Percentiles rank a stretch among this genome's conserved stretches.
These are phyloP conservation scores for Andrena hattorfiana DNA, from an alignment of 2,888 invertebrate genomes.

Conservation along the genomic window DNA sequence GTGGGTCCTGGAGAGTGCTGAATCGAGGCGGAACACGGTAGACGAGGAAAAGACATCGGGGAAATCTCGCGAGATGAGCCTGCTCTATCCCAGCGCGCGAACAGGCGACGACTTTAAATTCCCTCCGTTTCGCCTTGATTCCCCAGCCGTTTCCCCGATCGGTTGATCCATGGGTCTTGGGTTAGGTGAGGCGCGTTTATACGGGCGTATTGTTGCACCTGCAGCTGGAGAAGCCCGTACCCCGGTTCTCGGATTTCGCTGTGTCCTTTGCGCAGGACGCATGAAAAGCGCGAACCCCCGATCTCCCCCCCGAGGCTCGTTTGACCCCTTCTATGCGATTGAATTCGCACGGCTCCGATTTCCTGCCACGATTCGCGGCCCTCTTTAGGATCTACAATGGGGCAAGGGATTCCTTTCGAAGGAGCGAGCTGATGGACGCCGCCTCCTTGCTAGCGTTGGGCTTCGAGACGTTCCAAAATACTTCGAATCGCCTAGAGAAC, in stretches of 20 bases:
- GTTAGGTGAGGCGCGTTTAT: conserved; percentile 9
- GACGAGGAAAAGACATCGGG: conserved; percentile 68
- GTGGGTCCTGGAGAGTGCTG: conserved; percentile 32
- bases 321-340: conserved; percentile 59
- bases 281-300: conserved; percentile 37
- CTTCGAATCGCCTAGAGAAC: too few species aligned
- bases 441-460: background rate
- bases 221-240: conserved; percentile 55
- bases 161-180: background rate
- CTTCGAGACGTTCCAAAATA: too few species aligned
- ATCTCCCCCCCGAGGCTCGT: conserved; percentile 13
- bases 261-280: conserved; percentile 15
- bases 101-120: conserved; percentile 32
- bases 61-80: conserved; percentile 75
- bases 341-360: conserved; percentile 68
- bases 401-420: conserved; percentile 36
- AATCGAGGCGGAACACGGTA: conserved; percentile 53
- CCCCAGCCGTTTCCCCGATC: background rate
- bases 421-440: conserved; percentile 34
- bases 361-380: conserved; percentile 61
- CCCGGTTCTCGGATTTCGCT: conserved; percentile 60
- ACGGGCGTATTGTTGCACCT: conserved; percentile 68
- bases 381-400: conserved; percentile 58
- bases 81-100: background rate
- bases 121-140: conserved; percentile 32